Percentiles rank a stretch among this genome's conserved stretches.
These are phyloP conservation scores for Pristionchus arcanus DNA, from an alignment of 2,888 invertebrate species.

Conservation along the genomic window DNA sequence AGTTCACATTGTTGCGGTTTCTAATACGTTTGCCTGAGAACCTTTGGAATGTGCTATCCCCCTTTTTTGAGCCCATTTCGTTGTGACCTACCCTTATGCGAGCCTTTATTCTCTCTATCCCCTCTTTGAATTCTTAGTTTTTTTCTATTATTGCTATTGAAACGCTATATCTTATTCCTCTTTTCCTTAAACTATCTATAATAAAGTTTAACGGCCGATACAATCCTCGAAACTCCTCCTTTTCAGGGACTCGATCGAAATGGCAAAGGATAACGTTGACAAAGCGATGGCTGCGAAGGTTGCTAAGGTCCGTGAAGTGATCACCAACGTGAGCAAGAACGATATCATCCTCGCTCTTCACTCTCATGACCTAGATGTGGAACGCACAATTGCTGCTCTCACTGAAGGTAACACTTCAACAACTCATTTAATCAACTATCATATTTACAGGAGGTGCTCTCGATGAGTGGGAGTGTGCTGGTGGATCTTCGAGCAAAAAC, in stretches of 20 bases:
- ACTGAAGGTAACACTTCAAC: constrained; percentile 79
- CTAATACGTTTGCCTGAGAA: not conserved
- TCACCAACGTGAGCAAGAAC: constrained; percentile 80
- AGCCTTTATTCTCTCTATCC: not conserved
- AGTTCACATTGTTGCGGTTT: not conserved
- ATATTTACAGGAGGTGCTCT: constrained; percentile 65
- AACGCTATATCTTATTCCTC: not conserved
- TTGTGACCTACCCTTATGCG: not conserved
- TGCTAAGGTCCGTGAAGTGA: constrained; percentile 79
- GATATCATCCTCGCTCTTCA: constrained; percentile 81
- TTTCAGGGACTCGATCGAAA: constrained; percentile 55
- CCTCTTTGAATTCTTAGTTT: not conserved
- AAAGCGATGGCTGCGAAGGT: constrained; percentile 74
- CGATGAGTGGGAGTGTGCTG: constrained; percentile 74
- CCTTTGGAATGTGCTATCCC: not conserved
- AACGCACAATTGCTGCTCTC: constrained; percentile 81
- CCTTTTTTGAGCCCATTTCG: not conserved
- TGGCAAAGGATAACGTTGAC: constrained; percentile 69
- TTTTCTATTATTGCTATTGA: not conserved
- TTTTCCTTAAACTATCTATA: not conserved
- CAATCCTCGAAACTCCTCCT: not conserved
- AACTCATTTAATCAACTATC: not conserved
- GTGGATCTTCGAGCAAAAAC: constrained; percentile 63
- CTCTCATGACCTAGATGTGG: constrained; percentile 81
- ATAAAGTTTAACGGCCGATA: not conserved